Percentiles rank a stretch among this genome's conserved stretches.
Conservation (phyloP, 2,113 vertebrate species). For the Trochalopteron elliotii region DNA sequence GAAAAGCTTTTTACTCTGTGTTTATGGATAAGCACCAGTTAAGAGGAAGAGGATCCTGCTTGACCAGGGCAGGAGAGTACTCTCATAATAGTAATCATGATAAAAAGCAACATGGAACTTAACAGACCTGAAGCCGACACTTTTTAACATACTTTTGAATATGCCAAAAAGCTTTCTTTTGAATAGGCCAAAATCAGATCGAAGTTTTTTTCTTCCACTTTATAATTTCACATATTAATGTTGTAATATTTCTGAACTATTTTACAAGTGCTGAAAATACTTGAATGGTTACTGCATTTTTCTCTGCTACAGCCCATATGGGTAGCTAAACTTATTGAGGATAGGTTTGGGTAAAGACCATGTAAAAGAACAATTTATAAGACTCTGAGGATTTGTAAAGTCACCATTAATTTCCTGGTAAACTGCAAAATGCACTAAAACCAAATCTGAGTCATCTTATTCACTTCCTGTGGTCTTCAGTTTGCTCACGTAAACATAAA, state of each 20-base stretch:
- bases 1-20: neutral
- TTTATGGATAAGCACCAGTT: neutral
- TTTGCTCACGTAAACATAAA: neutral
- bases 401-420: neutral
- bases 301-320: neutral
- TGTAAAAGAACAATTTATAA: neutral
- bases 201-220: fast-evolving
- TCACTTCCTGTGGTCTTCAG: neutral
- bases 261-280: neutral
- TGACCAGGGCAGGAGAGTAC: fast-evolving
- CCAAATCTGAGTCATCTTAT: neutral
- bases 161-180: neutral
- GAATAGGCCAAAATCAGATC: neutral
- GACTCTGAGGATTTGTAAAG: neutral
- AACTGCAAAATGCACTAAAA: neutral
- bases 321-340: neutral
- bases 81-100: neutral
- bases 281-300: neutral
- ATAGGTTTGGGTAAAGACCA: neutral
- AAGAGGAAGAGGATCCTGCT: too few species aligned
- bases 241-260: neutral
- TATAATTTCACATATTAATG: neutral
- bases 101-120: neutral
- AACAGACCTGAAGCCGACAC: neutral
- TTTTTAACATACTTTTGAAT: neutral